phyloP scores from a whole-genome alignment of 2,797 vertebrate species.

The Thunnus albacares region DNA sequence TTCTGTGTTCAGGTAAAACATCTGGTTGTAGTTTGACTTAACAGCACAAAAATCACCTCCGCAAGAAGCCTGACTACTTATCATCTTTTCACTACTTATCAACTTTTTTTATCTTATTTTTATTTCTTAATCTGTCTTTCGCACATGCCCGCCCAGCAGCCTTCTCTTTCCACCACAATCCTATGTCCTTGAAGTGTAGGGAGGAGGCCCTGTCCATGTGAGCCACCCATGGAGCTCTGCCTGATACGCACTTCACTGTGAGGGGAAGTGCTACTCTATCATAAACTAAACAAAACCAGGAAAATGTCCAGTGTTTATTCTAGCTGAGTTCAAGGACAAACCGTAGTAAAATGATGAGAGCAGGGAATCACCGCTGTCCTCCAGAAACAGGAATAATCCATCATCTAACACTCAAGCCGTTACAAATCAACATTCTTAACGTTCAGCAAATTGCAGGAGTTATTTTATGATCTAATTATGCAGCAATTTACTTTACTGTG shows the following conservation, averaged over 20 bases:
- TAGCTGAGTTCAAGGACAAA: conserved; percentile 64
- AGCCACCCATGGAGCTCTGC: conserved; percentile 73
- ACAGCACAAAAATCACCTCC: conserved; percentile 17
- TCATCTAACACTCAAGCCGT: neutral
- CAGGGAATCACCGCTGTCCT: neutral
- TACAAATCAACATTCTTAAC: neutral
- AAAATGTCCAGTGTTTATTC: conserved; percentile 70
- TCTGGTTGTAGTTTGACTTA: conserved; percentile 50
- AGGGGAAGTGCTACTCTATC: conserved; percentile 66
- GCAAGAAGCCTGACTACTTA: neutral
- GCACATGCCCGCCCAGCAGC: conserved; percentile 27
- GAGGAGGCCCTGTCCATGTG: conserved; percentile 50
- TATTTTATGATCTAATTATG: conserved; percentile 15
- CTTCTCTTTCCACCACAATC: conserved; percentile 44
- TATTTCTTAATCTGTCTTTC: conserved; percentile 27
- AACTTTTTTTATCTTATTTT: conserved; percentile 20
- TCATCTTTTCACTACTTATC: neutral
- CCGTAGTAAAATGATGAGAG: conserved; percentile 30
- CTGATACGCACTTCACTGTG: conserved; percentile 28
- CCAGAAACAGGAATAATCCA: neutral
- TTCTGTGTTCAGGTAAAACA: conserved; percentile 41
- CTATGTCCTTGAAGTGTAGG: conserved; percentile 63
- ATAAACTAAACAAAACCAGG: conserved; percentile 77
- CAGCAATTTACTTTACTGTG: conserved; percentile 2
- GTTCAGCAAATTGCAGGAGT: neutral